phyloP scores from a whole-genome alignment of 2,888 invertebrate genomes.

The Ypsolopha sequella region DNA sequence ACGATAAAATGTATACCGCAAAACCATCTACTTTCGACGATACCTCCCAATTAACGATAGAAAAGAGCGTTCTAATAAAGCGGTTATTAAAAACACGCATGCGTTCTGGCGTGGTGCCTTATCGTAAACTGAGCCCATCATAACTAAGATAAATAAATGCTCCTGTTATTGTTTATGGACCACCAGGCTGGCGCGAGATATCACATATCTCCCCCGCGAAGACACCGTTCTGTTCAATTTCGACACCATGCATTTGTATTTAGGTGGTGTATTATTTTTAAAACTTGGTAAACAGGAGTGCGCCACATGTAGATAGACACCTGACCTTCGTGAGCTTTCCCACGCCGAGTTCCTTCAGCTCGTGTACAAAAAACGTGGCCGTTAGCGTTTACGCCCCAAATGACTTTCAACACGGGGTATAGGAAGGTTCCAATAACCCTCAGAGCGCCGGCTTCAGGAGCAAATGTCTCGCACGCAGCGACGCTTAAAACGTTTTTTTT shows the following conservation, averaged over 20 bases:
- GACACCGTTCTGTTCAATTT: constrained; percentile 22
- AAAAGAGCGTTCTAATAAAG: constrained; percentile 1
- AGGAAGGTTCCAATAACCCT: constrained; percentile 6
- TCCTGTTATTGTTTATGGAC: constrained; percentile 59
- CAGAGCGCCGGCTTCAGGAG: constrained; percentile 44
- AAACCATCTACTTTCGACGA: constrained; percentile 1
- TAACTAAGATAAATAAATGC: constrained; percentile 43
- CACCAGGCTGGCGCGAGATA: constrained; percentile 37
- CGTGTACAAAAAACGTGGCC: constrained; percentile 39
- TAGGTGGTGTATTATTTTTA: constrained; percentile 61
- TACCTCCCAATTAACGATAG: constrained; percentile 1
- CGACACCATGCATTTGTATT: constrained; percentile 38
- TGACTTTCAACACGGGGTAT: constrained; percentile 24
- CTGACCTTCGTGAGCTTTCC: constrained; percentile 64
- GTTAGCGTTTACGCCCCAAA: constrained; percentile 36
- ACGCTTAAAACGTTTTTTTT: constrained; percentile 53
- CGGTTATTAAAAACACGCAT: constrained; percentile 4
- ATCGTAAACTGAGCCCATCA: constrained; percentile 34
- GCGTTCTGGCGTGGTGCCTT: constrained; percentile 13
- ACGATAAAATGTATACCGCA: constrained; percentile 10
- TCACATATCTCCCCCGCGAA: constrained; percentile 52
- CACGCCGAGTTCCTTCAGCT: constrained; percentile 46
- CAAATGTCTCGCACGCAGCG: constrained; percentile 51
- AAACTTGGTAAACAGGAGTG: constrained; percentile 53
- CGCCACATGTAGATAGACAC: constrained; percentile 64